Conservation (phyloP, 2,797 vertebrate species). For the Phylloscopus collybita region DNA sequence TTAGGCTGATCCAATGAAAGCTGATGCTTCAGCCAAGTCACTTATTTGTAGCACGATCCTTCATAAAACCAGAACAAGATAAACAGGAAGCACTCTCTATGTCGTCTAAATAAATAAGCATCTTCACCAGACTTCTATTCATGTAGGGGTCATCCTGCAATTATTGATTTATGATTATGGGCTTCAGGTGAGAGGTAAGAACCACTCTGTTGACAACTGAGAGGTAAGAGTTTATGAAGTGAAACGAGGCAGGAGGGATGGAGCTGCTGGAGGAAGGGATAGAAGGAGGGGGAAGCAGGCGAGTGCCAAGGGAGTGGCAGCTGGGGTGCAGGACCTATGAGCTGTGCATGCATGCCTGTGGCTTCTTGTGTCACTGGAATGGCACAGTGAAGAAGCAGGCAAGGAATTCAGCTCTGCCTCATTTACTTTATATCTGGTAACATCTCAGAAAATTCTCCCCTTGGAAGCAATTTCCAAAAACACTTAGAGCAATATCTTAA, state of each 20-base stretch:
- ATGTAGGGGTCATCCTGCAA: not conserved
- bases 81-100: constrained; percentile 59
- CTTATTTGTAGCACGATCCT: not conserved
- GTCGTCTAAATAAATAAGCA: constrained; percentile 54
- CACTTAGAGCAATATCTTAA: not conserved
- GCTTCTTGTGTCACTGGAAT: not conserved
- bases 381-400: not conserved
- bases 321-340: not conserved
- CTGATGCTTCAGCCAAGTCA: not conserved
- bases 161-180: constrained; percentile 28
- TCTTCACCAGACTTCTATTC: not conserved
- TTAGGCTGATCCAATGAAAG: constrained; percentile 16
- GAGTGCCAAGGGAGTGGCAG: not conserved
- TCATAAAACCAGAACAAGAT: constrained; percentile 12
- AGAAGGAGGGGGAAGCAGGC: not conserved
- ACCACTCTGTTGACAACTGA: not conserved
- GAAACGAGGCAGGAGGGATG: not conserved
- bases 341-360: constrained; percentile 29
- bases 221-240: not conserved
- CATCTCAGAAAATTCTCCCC: not conserved
- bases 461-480: not conserved
- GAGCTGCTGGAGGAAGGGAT: not conserved
- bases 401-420: not conserved
- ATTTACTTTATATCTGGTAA: not conserved
- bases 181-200: constrained; percentile 2